Evolutionary conservation across 2,797 vertebrate species (phyloP), one percentile per base, ranked within the genome.

Genomic region (Paratrypauchen microcephalus): DNA sequence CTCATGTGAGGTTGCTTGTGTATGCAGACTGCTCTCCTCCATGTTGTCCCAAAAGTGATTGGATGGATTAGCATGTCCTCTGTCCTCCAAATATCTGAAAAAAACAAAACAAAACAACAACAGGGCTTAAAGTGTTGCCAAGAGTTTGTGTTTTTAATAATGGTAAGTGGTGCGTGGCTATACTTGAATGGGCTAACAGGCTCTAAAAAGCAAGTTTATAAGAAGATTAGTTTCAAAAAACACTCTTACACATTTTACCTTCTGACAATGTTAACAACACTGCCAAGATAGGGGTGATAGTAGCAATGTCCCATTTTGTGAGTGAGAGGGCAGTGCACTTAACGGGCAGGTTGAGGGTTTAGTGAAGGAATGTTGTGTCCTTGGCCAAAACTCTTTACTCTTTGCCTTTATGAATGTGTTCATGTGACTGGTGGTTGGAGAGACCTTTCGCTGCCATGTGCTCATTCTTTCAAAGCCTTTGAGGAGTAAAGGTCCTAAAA

Each of bases 11-110:
- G 41, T 45, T 41, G 41, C 13, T 45, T 45, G 13, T 45, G 41
- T 45, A 45, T 45, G 41, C 41, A 45, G 41, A 13, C 19, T n/a
- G 50, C 50, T 21, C 74, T 79, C 82, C 82, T 73, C 81, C 81
- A 80, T 88, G 84, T 89, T 88, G 83, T 84, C 86, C 84, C 87
- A 86, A 77, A 90, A 82, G 84, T 77, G 6, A 79, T 83, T 79
- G 84, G 70, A 84, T 75, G 75, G 86, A 89, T 89, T 87, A 85
- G 81, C 72, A 57, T 21, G 15, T 73, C 77, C 79, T 75, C 69
- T 65, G 57, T 45, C 36, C 73, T 72, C 76, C 54, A 72, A 74
- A 80, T 63, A 75, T 69, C 68, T 80, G 50, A 66, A 81, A 26
- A 80, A 72, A 75, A 82, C n/a, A n/a, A n/a, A n/a, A n/a, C n/a